Percentiles rank a stretch among this genome's conserved stretches.
Evolutionary conservation across 2,113 vertebrate genomes (phyloP).

Genomic region (Dermatemys mawii): DNA sequence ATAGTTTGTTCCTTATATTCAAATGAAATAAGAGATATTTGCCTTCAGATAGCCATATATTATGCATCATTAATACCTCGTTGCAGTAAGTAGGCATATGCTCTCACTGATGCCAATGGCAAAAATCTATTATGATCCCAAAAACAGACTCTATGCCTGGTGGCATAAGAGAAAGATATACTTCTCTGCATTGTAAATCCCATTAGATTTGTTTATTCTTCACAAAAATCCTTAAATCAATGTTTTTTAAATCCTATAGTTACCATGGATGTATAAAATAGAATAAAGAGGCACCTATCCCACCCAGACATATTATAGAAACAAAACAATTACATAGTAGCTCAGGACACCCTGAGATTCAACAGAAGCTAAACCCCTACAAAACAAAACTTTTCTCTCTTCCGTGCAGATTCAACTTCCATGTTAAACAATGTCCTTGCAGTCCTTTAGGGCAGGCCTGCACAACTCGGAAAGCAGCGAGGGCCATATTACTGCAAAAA

Average conservation of each 20-base stretch:
- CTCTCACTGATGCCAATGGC: neutral
- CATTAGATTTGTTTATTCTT: too few species aligned
- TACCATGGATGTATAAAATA: too few species aligned
- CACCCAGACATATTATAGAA: too few species aligned
- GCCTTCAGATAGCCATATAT: neutral
- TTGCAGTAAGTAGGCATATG: neutral
- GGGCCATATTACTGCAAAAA: too few species aligned
- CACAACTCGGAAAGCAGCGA: too few species aligned
- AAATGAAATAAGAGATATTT: neutral
- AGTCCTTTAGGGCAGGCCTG: neutral
- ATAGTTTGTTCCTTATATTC: neutral
- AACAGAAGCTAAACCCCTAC: neutral
- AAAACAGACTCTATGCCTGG: neutral
- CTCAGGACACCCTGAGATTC: neutral
- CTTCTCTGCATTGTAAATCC: too few species aligned
- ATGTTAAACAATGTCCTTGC: neutral
- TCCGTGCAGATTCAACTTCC: neutral
- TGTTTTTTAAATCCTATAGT: too few species aligned
- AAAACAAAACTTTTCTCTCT: neutral
- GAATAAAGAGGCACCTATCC: too few species aligned
- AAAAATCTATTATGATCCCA: neutral
- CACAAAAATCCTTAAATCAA: too few species aligned
- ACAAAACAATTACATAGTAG: too few species aligned
- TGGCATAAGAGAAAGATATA: too few species aligned
- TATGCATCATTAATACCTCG: neutral